Evolutionary conservation across 2,113 vertebrate species (phyloP).

Genomic region (Hyperopisus bebe): DNA sequence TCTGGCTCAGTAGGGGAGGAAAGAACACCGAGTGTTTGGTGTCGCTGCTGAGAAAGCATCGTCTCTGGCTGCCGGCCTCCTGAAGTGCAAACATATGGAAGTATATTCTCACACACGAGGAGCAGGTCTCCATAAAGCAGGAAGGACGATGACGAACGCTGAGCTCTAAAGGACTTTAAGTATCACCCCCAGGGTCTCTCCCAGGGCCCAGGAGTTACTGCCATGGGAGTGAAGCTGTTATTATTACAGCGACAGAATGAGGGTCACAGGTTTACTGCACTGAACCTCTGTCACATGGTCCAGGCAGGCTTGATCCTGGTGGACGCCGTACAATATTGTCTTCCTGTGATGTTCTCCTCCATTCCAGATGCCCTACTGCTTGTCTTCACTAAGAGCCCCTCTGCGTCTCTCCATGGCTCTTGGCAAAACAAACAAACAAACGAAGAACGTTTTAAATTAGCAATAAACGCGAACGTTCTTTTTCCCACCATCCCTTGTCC

Average conservation of each 20-base stretch:
- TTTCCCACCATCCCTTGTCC: neutral
- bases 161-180: neutral
- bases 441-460: neutral
- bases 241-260: neutral
- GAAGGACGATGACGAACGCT: neutral
- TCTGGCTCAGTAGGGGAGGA: neutral
- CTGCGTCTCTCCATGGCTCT: neutral
- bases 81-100: neutral
- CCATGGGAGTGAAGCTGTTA: slow-evolving; percentile 4
- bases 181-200: neutral
- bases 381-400: neutral
- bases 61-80: neutral
- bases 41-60: neutral
- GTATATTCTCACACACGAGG: neutral
- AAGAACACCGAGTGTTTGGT: neutral
- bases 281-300: neutral
- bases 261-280: neutral
- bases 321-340: neutral
- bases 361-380: neutral
- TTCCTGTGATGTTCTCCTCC: neutral
- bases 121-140: neutral
- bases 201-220: slow-evolving; percentile 1
- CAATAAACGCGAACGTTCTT: neutral
- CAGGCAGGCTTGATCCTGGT: neutral
- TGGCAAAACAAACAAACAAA: neutral